Conservation (phyloP, 2,113 vertebrate species). For the Oncorhynchus nerka region DNA sequence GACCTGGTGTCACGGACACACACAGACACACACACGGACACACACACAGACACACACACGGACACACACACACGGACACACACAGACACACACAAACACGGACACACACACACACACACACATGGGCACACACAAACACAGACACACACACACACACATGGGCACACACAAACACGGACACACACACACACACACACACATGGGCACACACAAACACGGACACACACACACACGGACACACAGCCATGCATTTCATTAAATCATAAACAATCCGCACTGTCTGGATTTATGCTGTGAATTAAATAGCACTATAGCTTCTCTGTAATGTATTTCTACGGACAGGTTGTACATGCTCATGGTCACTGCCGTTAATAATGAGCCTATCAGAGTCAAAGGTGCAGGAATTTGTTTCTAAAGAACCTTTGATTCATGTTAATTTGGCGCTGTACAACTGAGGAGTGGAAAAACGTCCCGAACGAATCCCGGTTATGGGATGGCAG, state of each 20-base stretch:
- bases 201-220: too few relatives aligned
- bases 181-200: too few relatives aligned
- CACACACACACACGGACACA: not conserved
- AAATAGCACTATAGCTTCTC: slow-evolving; percentile 30
- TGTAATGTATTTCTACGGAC: slow-evolving; percentile 36
- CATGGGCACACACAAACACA: too few relatives aligned
- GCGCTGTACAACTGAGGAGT: too few relatives aligned
- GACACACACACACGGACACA: too few relatives aligned
- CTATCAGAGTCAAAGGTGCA: slow-evolving; percentile 18
- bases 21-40: slow-evolving; percentile 13
- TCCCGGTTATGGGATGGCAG: too few relatives aligned
- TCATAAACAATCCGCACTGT: not conserved
- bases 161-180: too few relatives aligned
- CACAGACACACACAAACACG: not conserved
- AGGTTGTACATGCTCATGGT: slow-evolving; percentile 11
- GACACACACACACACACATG: not conserved
- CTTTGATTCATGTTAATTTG: not conserved
- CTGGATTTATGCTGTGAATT: slow-evolving; percentile 26
- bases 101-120: too few relatives aligned
- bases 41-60: too few relatives aligned
- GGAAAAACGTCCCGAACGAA: too few relatives aligned
- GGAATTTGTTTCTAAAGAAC: not conserved
- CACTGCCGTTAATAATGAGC: slow-evolving; percentile 35
- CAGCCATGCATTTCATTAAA: not conserved
- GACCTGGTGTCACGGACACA: slow-evolving; percentile 50